These are phyloP conservation scores for Dunckerocampus dactyliophorus DNA, from an alignment of 2,113 vertebrate species.

Conservation along the genomic window DNA sequence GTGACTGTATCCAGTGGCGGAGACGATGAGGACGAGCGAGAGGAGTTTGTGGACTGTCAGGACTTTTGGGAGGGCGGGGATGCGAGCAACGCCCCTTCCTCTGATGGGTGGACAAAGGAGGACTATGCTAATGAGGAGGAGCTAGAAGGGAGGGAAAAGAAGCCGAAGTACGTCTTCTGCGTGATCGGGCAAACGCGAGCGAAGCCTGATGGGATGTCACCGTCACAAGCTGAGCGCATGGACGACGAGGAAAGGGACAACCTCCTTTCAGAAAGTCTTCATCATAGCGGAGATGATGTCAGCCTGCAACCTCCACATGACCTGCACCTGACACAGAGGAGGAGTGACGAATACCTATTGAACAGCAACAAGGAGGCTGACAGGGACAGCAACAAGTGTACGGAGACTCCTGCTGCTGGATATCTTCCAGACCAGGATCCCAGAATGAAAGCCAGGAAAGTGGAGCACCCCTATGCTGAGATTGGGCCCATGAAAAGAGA, in stretches of 20 bases:
- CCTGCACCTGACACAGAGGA: neutral
- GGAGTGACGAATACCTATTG: conserved; percentile 6
- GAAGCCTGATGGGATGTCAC: conserved; percentile 14
- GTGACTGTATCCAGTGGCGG: conserved; percentile 66
- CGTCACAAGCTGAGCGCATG: conserved; percentile 22
- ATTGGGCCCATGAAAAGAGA: conserved; percentile 40
- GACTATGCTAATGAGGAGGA: conserved; percentile 20
- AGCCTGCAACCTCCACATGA: conserved; percentile 18
- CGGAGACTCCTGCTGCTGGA: conserved; percentile 4
- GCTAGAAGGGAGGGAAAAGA: conserved; percentile 13
- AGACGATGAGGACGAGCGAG: conserved; percentile 58
- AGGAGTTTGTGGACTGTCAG: conserved; percentile 62
- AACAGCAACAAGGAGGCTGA: conserved; percentile 7
- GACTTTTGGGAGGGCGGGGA: conserved; percentile 53
- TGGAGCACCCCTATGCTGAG: conserved; percentile 12
- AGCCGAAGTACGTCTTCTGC: conserved; percentile 42
- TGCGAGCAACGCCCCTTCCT: conserved; percentile 3
- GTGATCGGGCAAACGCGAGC: conserved; percentile 51
- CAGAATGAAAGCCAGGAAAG: conserved; percentile 6
- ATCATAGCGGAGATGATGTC: conserved; percentile 9
- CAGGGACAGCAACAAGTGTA: neutral
- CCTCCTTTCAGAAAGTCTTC: conserved; percentile 16
- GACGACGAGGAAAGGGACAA: conserved; percentile 25
- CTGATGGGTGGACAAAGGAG: conserved; percentile 1
- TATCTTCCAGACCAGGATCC: conserved; percentile 2